A percentile compares a stretch with the other conserved stretches of the same genome.
Evolutionary conservation across 2,888 invertebrate genomes (phyloP).

Genomic region (Drosophila mettleri): DNA sequence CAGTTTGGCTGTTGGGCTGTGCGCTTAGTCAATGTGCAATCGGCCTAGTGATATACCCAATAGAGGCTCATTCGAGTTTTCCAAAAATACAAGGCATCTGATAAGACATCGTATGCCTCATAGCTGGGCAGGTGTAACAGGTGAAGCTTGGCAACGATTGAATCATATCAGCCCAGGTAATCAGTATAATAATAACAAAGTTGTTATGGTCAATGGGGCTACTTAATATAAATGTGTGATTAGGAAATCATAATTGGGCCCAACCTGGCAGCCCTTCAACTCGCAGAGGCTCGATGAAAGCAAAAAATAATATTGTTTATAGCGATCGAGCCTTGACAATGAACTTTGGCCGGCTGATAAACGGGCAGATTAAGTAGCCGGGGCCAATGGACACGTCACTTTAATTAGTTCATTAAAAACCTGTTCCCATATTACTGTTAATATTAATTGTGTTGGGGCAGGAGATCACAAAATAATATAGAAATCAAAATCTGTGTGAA

Average conservation of each 20-base stretch:
- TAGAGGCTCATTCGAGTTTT: background rate
- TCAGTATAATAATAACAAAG: conserved; percentile 12
- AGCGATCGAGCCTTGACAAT: conserved; percentile 42
- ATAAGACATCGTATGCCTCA: conserved; percentile 24
- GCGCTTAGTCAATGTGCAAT: background rate
- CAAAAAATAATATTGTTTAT: conserved; percentile 1
- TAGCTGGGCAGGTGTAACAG: conserved; percentile 27
- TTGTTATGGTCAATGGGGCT: conserved; percentile 19
- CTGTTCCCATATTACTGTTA: background rate
- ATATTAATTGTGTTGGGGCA: conserved; percentile 9
- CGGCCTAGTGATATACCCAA: background rate
- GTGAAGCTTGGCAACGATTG: conserved; percentile 25
- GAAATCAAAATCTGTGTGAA: background rate
- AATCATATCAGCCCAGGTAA: conserved; percentile 25
- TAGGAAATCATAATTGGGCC: conserved; percentile 4
- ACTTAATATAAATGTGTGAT: conserved; percentile 12
- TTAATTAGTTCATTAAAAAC: conserved; percentile 14
- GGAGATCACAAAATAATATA: background rate
- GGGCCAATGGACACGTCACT: conserved; percentile 34
- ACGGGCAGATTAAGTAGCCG: background rate
- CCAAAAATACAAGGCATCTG: background rate
- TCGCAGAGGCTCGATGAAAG: conserved; percentile 4
- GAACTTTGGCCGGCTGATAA: conserved; percentile 57
- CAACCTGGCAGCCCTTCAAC: conserved; percentile 1
- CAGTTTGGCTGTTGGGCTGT: background rate